Conservation (phyloP, 2,888 invertebrate genomes). For the Lochmaea capreae region DNA sequence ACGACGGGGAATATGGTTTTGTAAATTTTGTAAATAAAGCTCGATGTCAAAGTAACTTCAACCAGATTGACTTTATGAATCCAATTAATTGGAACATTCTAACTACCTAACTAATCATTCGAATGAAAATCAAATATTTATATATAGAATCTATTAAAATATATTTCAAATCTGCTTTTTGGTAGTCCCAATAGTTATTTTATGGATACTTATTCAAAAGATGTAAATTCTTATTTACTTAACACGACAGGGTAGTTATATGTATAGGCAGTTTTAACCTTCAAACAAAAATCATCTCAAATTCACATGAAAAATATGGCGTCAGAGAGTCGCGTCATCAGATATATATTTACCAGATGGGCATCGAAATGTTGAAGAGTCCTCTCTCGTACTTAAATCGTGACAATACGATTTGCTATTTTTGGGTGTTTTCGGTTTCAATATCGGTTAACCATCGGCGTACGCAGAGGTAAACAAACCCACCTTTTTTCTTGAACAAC, state of each 20-base stretch:
- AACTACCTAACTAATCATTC: too few relatives aligned
- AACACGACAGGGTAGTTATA: not conserved
- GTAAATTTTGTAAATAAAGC: too few relatives aligned
- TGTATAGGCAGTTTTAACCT: not conserved
- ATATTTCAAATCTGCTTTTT: too few relatives aligned
- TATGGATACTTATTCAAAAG: too few relatives aligned
- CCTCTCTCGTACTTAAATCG: slow-evolving; percentile 22
- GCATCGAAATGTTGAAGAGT: slow-evolving; percentile 38
- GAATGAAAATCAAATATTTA: too few relatives aligned
- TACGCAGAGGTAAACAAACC: not conserved
- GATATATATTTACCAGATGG: slow-evolving; percentile 50
- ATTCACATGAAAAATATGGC: slow-evolving; percentile 50
- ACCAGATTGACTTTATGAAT: too few relatives aligned
- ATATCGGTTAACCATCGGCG: slow-evolving; percentile 6
- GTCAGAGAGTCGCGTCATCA: slow-evolving; percentile 49
- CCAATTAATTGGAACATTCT: too few relatives aligned
- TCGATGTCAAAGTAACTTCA: too few relatives aligned
- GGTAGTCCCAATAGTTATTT: too few relatives aligned
- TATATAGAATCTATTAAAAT: too few relatives aligned
- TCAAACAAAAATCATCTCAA: slow-evolving; percentile 40
- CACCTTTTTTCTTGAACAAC: too few relatives aligned
- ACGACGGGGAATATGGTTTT: too few relatives aligned
- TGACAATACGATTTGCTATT: slow-evolving; percentile 40
- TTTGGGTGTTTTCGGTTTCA: slow-evolving; percentile 35
- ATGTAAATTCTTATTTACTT: not conserved